Conservation (phyloP, 1,140 invertebrate genomes). For the Drosophila subpulchrella region DNA sequence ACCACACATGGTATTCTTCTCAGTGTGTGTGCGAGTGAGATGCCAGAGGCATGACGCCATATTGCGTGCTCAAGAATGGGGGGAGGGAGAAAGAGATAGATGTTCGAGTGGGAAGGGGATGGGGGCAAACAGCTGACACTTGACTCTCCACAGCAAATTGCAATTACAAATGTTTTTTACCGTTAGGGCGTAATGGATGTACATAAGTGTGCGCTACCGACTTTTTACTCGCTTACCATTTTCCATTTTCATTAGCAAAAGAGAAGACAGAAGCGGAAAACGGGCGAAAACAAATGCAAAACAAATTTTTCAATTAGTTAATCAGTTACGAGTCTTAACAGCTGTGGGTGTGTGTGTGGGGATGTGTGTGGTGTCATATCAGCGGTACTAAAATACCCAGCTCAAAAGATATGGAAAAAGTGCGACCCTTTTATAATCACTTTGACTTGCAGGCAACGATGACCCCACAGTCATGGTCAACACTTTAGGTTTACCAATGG, state of each 20-base stretch:
- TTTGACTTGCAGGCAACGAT: background rate
- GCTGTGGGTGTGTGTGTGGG: slow-evolving; percentile 8
- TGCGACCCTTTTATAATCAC: background rate
- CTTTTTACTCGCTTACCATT: slow-evolving; percentile 10
- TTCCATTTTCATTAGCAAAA: slow-evolving; percentile 36
- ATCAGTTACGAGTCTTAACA: slow-evolving; percentile 20
- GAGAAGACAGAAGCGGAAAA: slow-evolving; percentile 29
- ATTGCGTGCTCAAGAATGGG: slow-evolving; percentile 48
- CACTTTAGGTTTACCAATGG: background rate
- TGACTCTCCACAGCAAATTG: slow-evolving; percentile 58
- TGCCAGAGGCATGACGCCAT: slow-evolving; percentile 68
- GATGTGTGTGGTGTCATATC: background rate
- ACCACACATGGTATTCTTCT: slow-evolving; percentile 14
- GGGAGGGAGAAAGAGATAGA: background rate
- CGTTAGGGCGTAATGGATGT: slow-evolving; percentile 24
- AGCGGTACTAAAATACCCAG: background rate
- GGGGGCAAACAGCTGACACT: slow-evolving; percentile 63
- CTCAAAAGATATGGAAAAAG: slow-evolving; percentile 12
- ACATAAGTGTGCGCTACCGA: slow-evolving; percentile 12
- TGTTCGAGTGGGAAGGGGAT: background rate
- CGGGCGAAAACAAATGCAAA: slow-evolving; percentile 24
- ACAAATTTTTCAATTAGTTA: slow-evolving; percentile 57
- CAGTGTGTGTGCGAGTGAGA: slow-evolving; percentile 33
- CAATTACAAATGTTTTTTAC: slow-evolving; percentile 60
- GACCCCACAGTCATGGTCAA: background rate